These are phyloP conservation scores for Muntiacus reevesi DNA, from an alignment of 2,113 vertebrate species.

Conservation along the genomic window DNA sequence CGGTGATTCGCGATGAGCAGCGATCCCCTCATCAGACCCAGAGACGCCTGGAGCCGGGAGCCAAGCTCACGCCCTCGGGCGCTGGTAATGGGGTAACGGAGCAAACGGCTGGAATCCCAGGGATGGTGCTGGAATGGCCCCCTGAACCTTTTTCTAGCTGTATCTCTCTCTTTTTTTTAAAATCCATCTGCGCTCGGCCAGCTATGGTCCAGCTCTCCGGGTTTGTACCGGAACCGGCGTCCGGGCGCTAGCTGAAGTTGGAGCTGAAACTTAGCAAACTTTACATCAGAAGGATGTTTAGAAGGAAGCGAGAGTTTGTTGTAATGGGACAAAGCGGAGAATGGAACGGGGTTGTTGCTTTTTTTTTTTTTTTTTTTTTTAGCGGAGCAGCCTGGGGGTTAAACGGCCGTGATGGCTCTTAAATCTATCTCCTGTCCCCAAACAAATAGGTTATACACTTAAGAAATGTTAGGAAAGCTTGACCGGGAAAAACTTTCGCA, in stretches of 20 bases:
- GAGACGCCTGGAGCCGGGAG: not conserved
- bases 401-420: not conserved
- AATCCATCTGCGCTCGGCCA: not conserved
- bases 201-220: not conserved
- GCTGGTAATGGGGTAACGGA: not conserved
- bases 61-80: not conserved
- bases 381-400: not conserved
- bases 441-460: not conserved
- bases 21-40: not conserved
- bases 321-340: not conserved
- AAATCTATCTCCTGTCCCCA: not conserved
- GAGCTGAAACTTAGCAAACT: conserved; percentile 24
- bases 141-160: not conserved
- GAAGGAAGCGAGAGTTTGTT: not conserved
- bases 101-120: not conserved
- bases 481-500: not conserved
- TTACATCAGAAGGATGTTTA: not conserved
- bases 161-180: not conserved
- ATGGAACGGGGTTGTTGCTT: not conserved
- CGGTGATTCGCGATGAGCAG: not conserved
- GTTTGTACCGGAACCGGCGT: not conserved
- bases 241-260: not conserved
- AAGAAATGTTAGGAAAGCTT: not conserved
- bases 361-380: not conserved
- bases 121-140: not conserved